Conservation (phyloP, 35 echinoderm and acorn worm species). For the Ophioderma brevispina region DNA sequence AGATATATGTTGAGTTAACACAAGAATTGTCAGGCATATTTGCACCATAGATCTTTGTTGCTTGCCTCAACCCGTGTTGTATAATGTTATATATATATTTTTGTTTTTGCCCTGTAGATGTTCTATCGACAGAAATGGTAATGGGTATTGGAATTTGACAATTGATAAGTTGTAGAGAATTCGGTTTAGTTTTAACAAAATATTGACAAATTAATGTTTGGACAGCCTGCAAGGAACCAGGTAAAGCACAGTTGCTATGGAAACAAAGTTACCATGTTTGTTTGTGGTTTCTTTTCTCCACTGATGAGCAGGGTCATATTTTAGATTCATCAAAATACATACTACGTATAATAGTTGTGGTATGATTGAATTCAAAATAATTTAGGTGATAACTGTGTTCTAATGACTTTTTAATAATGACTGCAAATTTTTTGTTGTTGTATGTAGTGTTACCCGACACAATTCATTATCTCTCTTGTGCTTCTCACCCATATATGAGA, state of each 20-base stretch:
- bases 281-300: no score
- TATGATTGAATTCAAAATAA: no score
- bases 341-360: no score
- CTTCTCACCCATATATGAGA: slow-evolving; percentile 3
- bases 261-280: background rate
- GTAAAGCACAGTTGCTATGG: background rate
- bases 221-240: background rate
- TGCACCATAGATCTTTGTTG: background rate
- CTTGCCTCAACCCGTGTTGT: background rate
- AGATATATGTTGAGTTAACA: background rate
- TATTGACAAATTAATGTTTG: background rate
- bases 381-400: no score
- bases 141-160: background rate
- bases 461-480: background rate
- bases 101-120: background rate
- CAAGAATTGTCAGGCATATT: background rate
- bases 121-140: background rate
- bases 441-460: background rate
- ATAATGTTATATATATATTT: background rate
- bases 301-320: no score
- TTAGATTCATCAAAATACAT: no score
- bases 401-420: no score
- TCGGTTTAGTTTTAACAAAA: background rate
- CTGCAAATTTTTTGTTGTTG: background rate
- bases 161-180: background rate